Evolutionary conservation across 2,113 vertebrate genomes (phyloP).

Genomic region (Polyodon spathula): DNA sequence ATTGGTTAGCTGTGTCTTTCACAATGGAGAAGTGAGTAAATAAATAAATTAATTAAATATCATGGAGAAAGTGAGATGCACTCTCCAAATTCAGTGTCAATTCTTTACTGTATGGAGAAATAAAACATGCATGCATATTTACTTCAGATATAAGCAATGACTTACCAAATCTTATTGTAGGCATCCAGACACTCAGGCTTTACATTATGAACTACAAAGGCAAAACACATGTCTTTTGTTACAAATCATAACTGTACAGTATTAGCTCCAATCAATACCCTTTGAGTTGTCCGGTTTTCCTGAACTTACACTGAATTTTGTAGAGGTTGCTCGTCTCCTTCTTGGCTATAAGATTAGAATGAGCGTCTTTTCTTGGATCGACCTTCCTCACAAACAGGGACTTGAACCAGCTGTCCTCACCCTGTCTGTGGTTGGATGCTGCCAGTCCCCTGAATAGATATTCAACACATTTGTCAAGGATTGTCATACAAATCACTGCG

Average conservation of each 20-base stretch:
- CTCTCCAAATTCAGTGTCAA: conserved; percentile 4
- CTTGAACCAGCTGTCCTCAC: conserved; percentile 91
- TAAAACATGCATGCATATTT: not conserved
- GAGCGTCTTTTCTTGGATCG: conserved; percentile 90
- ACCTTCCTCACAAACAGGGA: conserved; percentile 94
- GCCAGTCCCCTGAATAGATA: conserved; percentile 53
- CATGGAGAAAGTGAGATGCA: not conserved
- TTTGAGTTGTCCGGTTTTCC: conserved; percentile 6
- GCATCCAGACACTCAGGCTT: conserved; percentile 91
- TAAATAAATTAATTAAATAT: too few relatives aligned
- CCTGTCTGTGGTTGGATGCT: conserved; percentile 42
- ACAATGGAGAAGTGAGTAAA: not conserved
- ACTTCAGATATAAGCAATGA: not conserved
- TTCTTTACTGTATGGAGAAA: not conserved
- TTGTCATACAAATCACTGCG: too few relatives aligned
- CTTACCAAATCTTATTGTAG: conserved; percentile 96
- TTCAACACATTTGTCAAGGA: not conserved
- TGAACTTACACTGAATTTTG: conserved; percentile 86
- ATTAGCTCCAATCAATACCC: conserved; percentile 1
- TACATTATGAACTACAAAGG: conserved; percentile 92
- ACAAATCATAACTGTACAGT: conserved; percentile 3
- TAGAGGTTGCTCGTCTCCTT: conserved; percentile 91
- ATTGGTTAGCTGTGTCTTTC: too few relatives aligned
- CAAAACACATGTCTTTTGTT: conserved; percentile 28
- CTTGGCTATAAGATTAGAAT: conserved; percentile 92